Base-by-base conservation (phyloP, 2,888 invertebrate genomes). In the Stegophylla sp. region DNA sequence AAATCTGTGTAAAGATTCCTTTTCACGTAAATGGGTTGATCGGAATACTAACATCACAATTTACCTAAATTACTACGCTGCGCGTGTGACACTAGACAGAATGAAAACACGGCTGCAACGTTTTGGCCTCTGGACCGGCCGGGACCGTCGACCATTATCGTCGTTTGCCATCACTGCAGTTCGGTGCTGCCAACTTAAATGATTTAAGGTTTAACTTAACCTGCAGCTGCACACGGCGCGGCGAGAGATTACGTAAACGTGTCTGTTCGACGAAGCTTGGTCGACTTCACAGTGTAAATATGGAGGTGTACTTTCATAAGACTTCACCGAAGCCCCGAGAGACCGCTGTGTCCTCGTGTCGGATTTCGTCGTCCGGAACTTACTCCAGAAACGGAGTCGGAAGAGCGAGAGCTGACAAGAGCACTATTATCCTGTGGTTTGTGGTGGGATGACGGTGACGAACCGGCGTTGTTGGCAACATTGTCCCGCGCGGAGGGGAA, bases 391-490 rank as follows among this genome's bases (percentile, higher is more conserved):
- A 26, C 20, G 13, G 10, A 13, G 3, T 12, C 9, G 2, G 23
- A 56, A 23, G 9, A 12, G 56, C 4, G 12, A 13, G 9, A 23
- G 1, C 9, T 10, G 17, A 7, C 1, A 12, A 1, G 3, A 4
- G 9, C 17, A n/a, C 12, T 3, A 20, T 12, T 0, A 12, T 20
- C 56, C 3, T 9, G 10, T 20, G 23, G n/a, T 56, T 2, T 1
- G 56, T n/a, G 56, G 10, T 1, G 20, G 20, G 12, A 3, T 0
- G 9, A 9, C 17, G 4, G 28, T 7, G 17, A 48, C 17, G 48
- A 74, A 3, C 61, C 63, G 48, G 63, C 5, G 51, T n/a, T 26
- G 64, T 75, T 76, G 75, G 75, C 10, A 76, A 53, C 75, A 76
- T 41, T 76, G 75, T 9, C n/a, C 23, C 26, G 3, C 0, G 9